phyloP scores from a whole-genome alignment of 2,888 invertebrate genomes.

The Cynaeus angustus region DNA sequence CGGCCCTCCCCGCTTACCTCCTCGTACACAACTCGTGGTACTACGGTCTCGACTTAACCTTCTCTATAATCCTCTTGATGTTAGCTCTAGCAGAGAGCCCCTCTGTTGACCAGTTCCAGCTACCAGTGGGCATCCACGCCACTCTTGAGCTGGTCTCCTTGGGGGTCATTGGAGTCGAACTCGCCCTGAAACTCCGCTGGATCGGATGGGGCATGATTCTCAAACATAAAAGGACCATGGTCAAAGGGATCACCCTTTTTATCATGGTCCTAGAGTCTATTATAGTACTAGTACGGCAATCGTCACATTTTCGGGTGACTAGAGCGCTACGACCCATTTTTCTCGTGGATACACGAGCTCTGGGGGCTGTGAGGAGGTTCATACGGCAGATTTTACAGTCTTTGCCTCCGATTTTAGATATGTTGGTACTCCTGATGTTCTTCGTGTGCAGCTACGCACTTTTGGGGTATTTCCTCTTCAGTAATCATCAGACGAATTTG shows the following conservation, averaged over 20 bases:
- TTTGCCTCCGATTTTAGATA: slow-evolving; percentile 90
- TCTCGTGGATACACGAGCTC: slow-evolving; percentile 88
- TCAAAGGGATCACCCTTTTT: slow-evolving; percentile 85
- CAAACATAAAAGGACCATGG: slow-evolving; percentile 87
- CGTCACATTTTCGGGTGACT: slow-evolving; percentile 91
- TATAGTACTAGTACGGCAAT: slow-evolving; percentile 85
- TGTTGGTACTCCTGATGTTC: slow-evolving; percentile 88
- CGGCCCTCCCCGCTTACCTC: slow-evolving; percentile 89
- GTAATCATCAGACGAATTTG: slow-evolving; percentile 80
- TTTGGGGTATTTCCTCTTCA: slow-evolving; percentile 88
- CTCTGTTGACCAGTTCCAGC: slow-evolving; percentile 82
- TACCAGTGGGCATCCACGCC: slow-evolving; percentile 87
- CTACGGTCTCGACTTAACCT: slow-evolving; percentile 85
- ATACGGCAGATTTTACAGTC: slow-evolving; percentile 89
- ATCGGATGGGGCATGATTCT: slow-evolving; percentile 89
- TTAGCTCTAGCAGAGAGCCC: slow-evolving; percentile 89
- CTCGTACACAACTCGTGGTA: slow-evolving; percentile 92
- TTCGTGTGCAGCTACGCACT: slow-evolving; percentile 89
- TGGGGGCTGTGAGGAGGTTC: slow-evolving; percentile 84
- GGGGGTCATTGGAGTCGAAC: slow-evolving; percentile 83
- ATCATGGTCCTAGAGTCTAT: slow-evolving; percentile 90
- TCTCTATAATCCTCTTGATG: slow-evolving; percentile 82
- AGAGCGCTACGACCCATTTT: slow-evolving; percentile 91
- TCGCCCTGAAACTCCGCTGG: slow-evolving; percentile 88
- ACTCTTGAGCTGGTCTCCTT: slow-evolving; percentile 86